Conservation (phyloP, 2,113 vertebrate genomes). For the Melanerpes aurifrons region DNA sequence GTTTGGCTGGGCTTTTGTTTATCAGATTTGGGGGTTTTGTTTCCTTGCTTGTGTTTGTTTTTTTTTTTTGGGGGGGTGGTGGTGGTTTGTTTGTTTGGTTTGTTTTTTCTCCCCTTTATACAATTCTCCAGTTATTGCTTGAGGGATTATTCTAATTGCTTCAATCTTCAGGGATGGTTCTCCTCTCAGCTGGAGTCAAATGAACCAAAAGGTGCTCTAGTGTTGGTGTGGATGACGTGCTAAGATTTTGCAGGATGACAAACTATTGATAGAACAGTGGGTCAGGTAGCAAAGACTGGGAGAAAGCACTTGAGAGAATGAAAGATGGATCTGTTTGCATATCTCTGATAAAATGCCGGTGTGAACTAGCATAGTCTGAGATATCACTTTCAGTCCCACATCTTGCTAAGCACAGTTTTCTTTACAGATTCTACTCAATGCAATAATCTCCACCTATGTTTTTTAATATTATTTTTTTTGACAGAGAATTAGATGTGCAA, state of each 20-base stretch:
- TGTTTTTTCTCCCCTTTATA: rapidly evolving
- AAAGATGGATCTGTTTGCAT: neutral
- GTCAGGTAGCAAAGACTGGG: neutral
- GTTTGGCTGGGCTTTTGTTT: too few relatives aligned
- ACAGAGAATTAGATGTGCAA: neutral
- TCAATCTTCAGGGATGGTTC: neutral
- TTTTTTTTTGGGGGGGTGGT: too few relatives aligned
- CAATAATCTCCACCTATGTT: neutral
- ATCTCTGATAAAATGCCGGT: neutral
- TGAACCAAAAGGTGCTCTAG: neutral
- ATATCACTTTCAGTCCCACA: neutral
- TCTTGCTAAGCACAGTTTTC: neutral
- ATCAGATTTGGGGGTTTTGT: too few relatives aligned
- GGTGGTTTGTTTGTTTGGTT: too few relatives aligned
- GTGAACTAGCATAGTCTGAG: neutral
- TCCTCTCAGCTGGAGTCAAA: neutral
- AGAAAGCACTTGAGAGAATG: neutral
- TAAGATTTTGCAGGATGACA: neutral
- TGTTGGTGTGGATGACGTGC: neutral
- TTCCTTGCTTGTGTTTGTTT: too few relatives aligned
- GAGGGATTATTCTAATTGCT: neutral
- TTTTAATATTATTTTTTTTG: neutral
- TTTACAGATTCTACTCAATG: neutral
- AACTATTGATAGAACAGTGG: neutral
- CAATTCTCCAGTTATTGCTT: neutral